Evolutionary conservation across 2,113 vertebrate species (phyloP), one percentile per base, ranked within the genome.

Genomic region (Stictonetta naevosa): DNA sequence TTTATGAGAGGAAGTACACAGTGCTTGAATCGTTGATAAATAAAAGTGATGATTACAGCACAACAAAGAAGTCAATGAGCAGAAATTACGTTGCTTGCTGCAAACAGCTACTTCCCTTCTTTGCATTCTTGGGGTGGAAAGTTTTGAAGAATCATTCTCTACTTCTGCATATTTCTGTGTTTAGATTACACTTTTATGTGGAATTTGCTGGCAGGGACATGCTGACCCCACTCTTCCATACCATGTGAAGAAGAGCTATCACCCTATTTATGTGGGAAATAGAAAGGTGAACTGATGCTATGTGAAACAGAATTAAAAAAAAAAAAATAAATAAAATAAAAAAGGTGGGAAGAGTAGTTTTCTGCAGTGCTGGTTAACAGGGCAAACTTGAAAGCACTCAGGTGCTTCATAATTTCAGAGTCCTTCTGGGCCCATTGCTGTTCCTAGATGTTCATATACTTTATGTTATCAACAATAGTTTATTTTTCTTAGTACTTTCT

Each of bases 21-120:
- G 36, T 0, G 5, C 86, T 67, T 31, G 55, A 71, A 46, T 13
- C 3, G 8, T 85, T 63, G 93, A 71, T 81, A 96, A 83, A 86
- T 74, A 73, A 36, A 96, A 90, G 44, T 55, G 46, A 94, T 86
- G 36, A 67, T 90, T 81, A 80, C 25, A 92, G 72, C 25, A 83
- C 31, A 83, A 31, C 10, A 83, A 66, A 69, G 59, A 80, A 94
- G 25, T 52, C 52, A 86, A 59, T 21, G 13, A 69, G 23, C 33
- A 92, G 42, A 96, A 91, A 93, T 67, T 59, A 86, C 5, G 10
- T 25, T 77, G 9, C 63, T 92, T 83, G 33, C 36, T 50, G 28
- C 60, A 90, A 67, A 69, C 10, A 89, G 40, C 48, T 62, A 31
- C 25, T 59, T 8, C 34, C 36, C 36, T 58, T 21, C 36, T 91